These are phyloP conservation scores for Zosterops pallidus DNA, from an alignment of 2,113 vertebrate species.

Conservation along the genomic window DNA sequence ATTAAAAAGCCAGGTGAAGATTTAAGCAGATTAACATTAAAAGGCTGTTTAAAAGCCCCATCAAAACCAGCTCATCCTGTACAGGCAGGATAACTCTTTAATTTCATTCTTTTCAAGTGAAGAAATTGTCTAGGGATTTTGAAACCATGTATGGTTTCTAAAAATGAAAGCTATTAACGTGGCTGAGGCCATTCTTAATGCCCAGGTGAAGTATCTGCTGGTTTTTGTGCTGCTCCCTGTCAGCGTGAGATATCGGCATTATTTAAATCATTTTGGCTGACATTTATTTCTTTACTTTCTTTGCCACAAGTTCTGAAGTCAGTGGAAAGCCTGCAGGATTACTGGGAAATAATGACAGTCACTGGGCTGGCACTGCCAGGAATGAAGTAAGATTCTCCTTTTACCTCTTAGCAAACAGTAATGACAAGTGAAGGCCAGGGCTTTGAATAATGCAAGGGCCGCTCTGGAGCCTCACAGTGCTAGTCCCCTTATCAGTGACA, in stretches of 20 bases:
- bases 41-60: not conserved
- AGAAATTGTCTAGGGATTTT: not conserved
- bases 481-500: not conserved
- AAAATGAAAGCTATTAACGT: not conserved
- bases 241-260: not conserved
- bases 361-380: conserved; percentile 51
- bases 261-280: conserved; percentile 33
- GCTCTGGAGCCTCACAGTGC: not conserved
- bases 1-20: not conserved
- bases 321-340: conserved; percentile 44
- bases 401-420: not conserved
- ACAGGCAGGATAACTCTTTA: not conserved
- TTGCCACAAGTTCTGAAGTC: conserved; percentile 44
- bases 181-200: not conserved
- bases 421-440: not conserved
- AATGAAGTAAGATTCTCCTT: conserved; percentile 43
- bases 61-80: conserved; percentile 14
- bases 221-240: not conserved
- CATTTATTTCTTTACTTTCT: conserved; percentile 26
- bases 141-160: conserved; percentile 3
- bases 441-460: not conserved
- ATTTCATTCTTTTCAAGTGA: conserved; percentile 7
- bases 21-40: conserved; percentile 12
- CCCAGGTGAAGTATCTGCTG: not conserved
- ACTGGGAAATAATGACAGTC: conserved; percentile 48